These are phyloP conservation scores for Cetoscarus ocellatus DNA, from an alignment of 2,797 vertebrate species.

Conservation along the genomic window DNA sequence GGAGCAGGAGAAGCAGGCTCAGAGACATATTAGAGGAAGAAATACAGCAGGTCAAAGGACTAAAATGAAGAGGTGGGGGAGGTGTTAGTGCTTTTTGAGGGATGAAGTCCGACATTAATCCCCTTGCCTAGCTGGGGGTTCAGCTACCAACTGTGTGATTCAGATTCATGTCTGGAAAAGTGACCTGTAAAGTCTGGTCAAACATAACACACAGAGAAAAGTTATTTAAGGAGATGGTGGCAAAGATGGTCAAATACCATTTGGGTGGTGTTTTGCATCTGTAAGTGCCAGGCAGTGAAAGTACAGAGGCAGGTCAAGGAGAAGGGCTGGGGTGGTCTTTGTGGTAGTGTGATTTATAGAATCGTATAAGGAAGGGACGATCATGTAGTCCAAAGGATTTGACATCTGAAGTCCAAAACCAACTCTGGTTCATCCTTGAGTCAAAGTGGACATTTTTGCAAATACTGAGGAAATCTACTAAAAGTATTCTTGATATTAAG, in stretches of 20 bases:
- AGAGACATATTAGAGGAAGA: slow-evolving; percentile 30
- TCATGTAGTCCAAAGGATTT: no score
- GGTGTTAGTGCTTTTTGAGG: slow-evolving; percentile 38
- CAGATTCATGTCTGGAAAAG: slow-evolving; percentile 35
- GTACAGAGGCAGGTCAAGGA: no score
- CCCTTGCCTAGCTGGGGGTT: slow-evolving; percentile 37
- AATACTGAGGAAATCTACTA: no score
- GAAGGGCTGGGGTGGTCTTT: no score
- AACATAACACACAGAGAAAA: neutral
- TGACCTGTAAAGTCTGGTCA: slow-evolving; percentile 46
- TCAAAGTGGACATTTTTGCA: no score
- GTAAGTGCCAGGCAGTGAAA: no score
- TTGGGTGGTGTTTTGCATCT: no score
- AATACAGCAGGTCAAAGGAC: slow-evolving; percentile 18
- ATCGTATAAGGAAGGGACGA: no score
- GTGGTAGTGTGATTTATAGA: no score
- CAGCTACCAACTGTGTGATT: slow-evolving; percentile 46
- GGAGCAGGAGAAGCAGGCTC: slow-evolving; percentile 12
- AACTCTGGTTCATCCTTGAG: no score
- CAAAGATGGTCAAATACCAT: slow-evolving; percentile 6
- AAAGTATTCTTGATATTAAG: no score
- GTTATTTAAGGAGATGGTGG: neutral
- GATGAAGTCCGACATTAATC: slow-evolving; percentile 68
- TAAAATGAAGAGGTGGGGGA: slow-evolving; percentile 4
- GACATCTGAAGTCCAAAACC: no score